Conservation (phyloP, 2,888 invertebrate genomes). For the Galerucella nymphaeae region DNA sequence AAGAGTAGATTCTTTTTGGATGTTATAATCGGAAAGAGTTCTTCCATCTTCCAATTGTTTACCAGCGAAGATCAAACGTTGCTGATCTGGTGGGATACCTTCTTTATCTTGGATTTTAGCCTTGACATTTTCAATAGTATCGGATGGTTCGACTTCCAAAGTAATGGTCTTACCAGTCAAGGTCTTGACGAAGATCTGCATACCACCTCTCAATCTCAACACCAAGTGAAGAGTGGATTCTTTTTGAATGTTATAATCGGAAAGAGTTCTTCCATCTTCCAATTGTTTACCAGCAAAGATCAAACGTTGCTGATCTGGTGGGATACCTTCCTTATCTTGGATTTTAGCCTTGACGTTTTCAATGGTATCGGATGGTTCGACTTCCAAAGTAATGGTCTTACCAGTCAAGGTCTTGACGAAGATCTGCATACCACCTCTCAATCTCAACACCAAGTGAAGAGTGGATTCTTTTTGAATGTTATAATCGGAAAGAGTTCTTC, state of each 20-base stretch:
- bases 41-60: slow-evolving; percentile 78
- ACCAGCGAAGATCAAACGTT: slow-evolving; percentile 74
- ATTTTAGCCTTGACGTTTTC: slow-evolving; percentile 74
- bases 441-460: slow-evolving; percentile 85
- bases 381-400: slow-evolving; percentile 69
- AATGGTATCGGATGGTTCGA: slow-evolving; percentile 74
- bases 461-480: slow-evolving; percentile 95
- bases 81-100: slow-evolving; percentile 71
- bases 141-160: slow-evolving; percentile 71
- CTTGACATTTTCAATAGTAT: slow-evolving; percentile 75
- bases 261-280: slow-evolving; percentile 76
- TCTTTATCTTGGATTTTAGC: slow-evolving; percentile 71
- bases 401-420: slow-evolving; percentile 68
- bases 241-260: slow-evolving; percentile 75
- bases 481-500: slow-evolving; percentile 86
- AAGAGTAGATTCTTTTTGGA: no score
- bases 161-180: slow-evolving; percentile 70
- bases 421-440: slow-evolving; percentile 86
- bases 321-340: slow-evolving; percentile 69
- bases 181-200: slow-evolving; percentile 72
- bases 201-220: slow-evolving; percentile 67
- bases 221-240: slow-evolving; percentile 71
- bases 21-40: slow-evolving; percentile 56
- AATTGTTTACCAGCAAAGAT: slow-evolving; percentile 78
- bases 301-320: slow-evolving; percentile 71